phyloP scores from a whole-genome alignment of 2,113 vertebrate genomes.

The Megatriorchis doriae region DNA sequence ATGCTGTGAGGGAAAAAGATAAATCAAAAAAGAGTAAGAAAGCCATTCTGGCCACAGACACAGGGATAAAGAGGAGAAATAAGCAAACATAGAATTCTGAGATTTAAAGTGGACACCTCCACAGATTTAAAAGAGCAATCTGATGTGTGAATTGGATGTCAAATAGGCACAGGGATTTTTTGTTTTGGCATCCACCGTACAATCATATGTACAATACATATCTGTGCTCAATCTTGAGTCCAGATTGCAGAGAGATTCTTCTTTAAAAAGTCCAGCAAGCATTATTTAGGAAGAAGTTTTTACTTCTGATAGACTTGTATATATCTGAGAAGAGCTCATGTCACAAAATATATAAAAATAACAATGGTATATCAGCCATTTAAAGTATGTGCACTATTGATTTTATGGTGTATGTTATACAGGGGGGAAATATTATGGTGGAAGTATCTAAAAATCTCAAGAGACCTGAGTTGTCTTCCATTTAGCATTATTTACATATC shows the following conservation, averaged over 20 bases:
- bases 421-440: not conserved
- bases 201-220: not conserved
- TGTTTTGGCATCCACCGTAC: not conserved
- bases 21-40: not conserved
- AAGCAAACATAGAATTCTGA: not conserved
- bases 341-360: not conserved
- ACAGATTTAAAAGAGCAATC: not conserved
- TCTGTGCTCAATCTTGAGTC: not conserved
- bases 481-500: constrained; percentile 2
- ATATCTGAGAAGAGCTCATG: not conserved
- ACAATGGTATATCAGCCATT: not conserved
- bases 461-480: not conserved
- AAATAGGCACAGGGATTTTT: not conserved
- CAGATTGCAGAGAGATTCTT: not conserved
- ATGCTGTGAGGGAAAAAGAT: not conserved
- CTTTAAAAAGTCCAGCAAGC: not conserved
- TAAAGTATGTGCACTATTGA: not conserved
- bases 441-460: not conserved
- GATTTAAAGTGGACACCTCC: not conserved
- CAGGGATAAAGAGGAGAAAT: not conserved
- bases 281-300: not conserved
- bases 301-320: not conserved
- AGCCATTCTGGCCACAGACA: not conserved
- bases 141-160: not conserved
- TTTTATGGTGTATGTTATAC: not conserved